Base-by-base conservation (phyloP, 1,140 invertebrate genomes). In the Chionoecetes opilio region DNA sequence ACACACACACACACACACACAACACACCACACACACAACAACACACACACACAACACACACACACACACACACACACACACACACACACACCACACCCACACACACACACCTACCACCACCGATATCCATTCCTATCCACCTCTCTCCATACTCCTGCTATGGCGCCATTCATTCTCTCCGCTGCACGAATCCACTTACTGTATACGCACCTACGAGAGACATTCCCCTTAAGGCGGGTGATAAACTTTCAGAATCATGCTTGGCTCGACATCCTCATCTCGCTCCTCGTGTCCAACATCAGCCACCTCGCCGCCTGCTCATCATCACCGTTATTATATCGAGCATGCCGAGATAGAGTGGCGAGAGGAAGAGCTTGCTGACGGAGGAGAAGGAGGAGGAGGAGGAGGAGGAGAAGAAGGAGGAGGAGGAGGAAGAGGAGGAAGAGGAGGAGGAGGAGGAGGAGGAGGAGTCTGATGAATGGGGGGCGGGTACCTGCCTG, bases 1-100 rank as follows among this genome's bases (percentile, higher is more conserved):
- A 87, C 85, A 87, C 85, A 87, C 85, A 87, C 85, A 87, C 85
- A 87, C 85, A 87, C 85, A 87, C 85, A 87, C 85, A 87, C 85
- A 87, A n/a, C n/a, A n/a, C n/a, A n/a, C n/a, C n/a, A n/a, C n/a
- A n/a, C n/a, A n/a, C 85, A 87, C 85, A 87, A 29, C 32, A 29
- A 87, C 85, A 87, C 85, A 87, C 85, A 32, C 29, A 9, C 85
- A 87, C 85, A n/a, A 86, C 84, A 86, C 84, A 86, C 84, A 86
- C 84, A 86, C 84, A 86, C 84, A 86, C 84, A 86, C 85, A 87
- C 85, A 87, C 85, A 87, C 85, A 87, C 85, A 87, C 85, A 87
- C 85, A 87, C 85, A 87, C 85, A 87, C 85, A 87, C 85, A 87
- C 85, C 85, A 87, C 85, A 87, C 85, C 32, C 85, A 87, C 85